Conservation (phyloP, 2,888 invertebrate species). For the Cremastinae sp. region DNA sequence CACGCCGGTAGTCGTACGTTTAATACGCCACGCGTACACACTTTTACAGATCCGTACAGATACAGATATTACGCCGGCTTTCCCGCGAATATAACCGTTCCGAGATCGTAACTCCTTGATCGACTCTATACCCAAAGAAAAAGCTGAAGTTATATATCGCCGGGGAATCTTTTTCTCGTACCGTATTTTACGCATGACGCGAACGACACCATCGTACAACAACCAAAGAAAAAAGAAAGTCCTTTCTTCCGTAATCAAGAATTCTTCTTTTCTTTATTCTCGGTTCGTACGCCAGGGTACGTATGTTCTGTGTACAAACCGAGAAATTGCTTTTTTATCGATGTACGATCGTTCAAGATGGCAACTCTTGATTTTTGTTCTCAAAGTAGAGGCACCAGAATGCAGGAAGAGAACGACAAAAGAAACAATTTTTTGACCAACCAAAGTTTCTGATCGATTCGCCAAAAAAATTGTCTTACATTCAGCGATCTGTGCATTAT, state of each 20-base stretch:
- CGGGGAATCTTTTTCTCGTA: slow-evolving; percentile 46
- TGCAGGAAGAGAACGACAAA: slow-evolving; percentile 65
- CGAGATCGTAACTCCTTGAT: slow-evolving; percentile 54
- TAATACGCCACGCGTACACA: background rate
- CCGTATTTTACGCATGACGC: slow-evolving; percentile 18
- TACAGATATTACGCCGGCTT: slow-evolving; percentile 10
- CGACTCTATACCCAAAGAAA: slow-evolving; percentile 42
- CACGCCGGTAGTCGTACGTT: slow-evolving; percentile 20
- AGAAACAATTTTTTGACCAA: slow-evolving; percentile 66
- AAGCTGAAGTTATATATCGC: slow-evolving; percentile 36
- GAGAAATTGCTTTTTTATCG: slow-evolving; percentile 49
- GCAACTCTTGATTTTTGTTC: background rate
- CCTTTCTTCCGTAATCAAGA: slow-evolving; percentile 57
- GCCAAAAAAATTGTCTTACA: slow-evolving; percentile 53
- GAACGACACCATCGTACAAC: slow-evolving; percentile 13
- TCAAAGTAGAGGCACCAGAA: slow-evolving; percentile 14
- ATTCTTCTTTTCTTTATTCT: slow-evolving; percentile 43
- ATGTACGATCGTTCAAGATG: slow-evolving; percentile 49
- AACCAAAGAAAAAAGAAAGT: slow-evolving; percentile 47
- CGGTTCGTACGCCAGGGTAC: slow-evolving; percentile 23
- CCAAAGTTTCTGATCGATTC: slow-evolving; percentile 64
- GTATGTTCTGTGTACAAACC: slow-evolving; percentile 34
- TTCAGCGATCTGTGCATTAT: no score
- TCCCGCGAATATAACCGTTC: slow-evolving; percentile 43
- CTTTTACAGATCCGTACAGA: background rate